A percentile compares a stretch with the other conserved stretches of the same genome.
phyloP scores from a whole-genome alignment of 2,797 vertebrate species.

The Columba guinea region DNA sequence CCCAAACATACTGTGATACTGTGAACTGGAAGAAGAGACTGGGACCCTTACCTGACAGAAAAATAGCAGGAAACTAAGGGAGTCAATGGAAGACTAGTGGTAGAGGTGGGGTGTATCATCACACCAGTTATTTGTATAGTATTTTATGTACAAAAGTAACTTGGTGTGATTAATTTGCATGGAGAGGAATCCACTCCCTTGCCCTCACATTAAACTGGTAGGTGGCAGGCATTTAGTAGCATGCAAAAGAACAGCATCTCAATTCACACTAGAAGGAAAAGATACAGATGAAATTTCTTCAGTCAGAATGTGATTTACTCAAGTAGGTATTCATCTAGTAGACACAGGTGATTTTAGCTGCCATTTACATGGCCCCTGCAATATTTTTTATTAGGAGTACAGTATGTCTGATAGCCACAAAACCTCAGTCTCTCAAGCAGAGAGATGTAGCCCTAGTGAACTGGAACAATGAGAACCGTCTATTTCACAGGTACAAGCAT shows the following conservation, averaged over 20 bases:
- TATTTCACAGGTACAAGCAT: not conserved
- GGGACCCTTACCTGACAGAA: not conserved
- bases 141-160: not conserved
- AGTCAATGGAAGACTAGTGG: not conserved
- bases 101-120: not conserved
- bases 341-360: not conserved
- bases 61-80: not conserved
- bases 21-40: slow-evolving; percentile 59
- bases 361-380: not conserved
- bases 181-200: not conserved
- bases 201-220: not conserved
- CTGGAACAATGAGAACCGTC: not conserved
- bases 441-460: not conserved
- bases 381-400: not conserved
- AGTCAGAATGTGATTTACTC: not conserved
- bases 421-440: not conserved
- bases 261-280: not conserved
- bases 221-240: not conserved
- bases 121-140: not conserved
- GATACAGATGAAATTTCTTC: not conserved
- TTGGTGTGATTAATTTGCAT: not conserved
- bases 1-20: too few species aligned
- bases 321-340: not conserved
- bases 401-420: not conserved
- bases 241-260: not conserved